Percentiles rank a stretch among this genome's conserved stretches.
phyloP scores from a whole-genome alignment of 2,888 invertebrate species.

The Alentia gelatinosa region DNA sequence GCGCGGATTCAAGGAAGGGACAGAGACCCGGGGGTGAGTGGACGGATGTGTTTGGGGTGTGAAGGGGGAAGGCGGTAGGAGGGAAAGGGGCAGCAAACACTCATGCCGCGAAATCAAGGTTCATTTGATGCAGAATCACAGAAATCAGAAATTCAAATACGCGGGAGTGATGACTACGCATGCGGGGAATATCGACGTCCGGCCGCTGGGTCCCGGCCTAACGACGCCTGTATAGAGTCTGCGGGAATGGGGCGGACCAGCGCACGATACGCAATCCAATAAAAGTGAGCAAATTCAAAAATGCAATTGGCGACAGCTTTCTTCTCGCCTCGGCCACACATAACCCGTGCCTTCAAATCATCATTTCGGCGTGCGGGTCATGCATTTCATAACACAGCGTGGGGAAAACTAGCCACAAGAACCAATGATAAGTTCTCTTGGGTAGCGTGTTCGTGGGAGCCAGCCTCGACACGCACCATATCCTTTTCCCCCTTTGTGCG shows the following conservation, averaged over 20 bases:
- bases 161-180: background rate
- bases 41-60: background rate
- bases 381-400: background rate
- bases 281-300: background rate
- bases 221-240: no score
- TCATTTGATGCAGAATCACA: conserved; percentile 46
- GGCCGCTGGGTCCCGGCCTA: no score
- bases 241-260: background rate
- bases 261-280: background rate
- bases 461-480: no score
- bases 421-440: no score
- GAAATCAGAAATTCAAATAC: conserved; percentile 51
- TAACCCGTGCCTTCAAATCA: background rate
- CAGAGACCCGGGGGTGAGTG: background rate
- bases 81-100: background rate
- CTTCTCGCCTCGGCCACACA: background rate
- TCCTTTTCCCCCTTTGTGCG: background rate
- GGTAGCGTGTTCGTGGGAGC: no score
- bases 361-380: background rate
- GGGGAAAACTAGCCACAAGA: no score
- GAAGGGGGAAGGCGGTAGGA: background rate
- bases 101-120: conserved; percentile 19
- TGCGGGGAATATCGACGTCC: background rate
- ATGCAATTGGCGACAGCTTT: background rate
- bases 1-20: background rate